Base-by-base conservation (phyloP, 2,888 invertebrate genomes). In the Eurois occulta region DNA sequence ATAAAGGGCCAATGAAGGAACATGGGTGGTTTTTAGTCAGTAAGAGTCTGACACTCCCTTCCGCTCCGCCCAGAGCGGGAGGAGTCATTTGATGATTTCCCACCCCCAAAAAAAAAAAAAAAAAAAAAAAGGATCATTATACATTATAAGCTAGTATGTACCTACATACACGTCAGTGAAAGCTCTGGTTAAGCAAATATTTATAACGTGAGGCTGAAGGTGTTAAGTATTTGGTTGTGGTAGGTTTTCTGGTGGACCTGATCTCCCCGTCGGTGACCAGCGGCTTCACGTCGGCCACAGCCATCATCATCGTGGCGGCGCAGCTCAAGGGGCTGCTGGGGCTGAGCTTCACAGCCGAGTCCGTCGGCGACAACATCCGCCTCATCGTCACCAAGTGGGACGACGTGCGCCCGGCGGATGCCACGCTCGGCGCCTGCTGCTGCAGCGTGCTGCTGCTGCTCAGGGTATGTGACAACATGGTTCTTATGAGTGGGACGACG, bases 221-320 rank as follows among this genome's bases (percentile, higher is more conserved):
- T 52, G 58, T 43, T 35, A 35, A 69, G 65, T 46, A 32, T 72
- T 32, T 16, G 28, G 21, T 46, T 46, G 21, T 41, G 60, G n/a
- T 21, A 98, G 99, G 98, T 73, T 98, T 98, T 93, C 95, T 99
- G 86, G 98, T 99, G 76, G 98, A 98, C 89, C 98, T 99, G 91
- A 99, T 99, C 88, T 98, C 99, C 0, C 97, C 98, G 43, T 98
- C 98, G 18, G 98, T 99, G 72, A 98, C 98, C 32, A 98, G 98
- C 86, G 98, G 98, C 2, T 99, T 99, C 93, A 98, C 98, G 64
- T 98, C 98, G 2, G 98, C 98, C 18, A 98, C 98, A 35, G 98
- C 99, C 0, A 93, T 98, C 21, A 98, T 98, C 88, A 98, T 99
- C 87, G 97, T 98, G 62, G 96, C 97, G 55, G 97, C 98, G 11